These are phyloP conservation scores for Ia io DNA, from an alignment of 2,113 vertebrate genomes.

Conservation along the genomic window DNA sequence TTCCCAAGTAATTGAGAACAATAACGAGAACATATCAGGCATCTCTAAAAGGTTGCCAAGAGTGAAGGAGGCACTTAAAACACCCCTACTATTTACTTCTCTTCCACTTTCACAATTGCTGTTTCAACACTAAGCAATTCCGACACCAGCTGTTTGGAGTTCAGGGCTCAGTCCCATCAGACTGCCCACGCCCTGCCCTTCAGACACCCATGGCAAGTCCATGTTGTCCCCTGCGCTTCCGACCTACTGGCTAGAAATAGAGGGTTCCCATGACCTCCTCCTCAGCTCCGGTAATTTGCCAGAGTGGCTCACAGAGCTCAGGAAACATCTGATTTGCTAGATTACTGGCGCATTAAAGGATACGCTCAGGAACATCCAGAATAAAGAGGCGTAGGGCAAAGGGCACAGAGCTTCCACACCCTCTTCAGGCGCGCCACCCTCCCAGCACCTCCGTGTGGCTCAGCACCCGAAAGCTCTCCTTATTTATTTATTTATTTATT, in stretches of 20 bases:
- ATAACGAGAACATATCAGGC: neutral
- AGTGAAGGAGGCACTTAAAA: neutral
- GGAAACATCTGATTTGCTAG: neutral
- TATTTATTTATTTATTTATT: too few species aligned
- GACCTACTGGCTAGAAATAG: neutral
- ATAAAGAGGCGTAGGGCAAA: fast-evolving
- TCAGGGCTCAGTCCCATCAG: neutral
- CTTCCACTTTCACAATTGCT: neutral
- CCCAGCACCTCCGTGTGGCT: neutral
- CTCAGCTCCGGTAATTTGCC: neutral
- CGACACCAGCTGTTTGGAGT: neutral
- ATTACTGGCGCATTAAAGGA: neutral
- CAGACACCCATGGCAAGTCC: neutral
- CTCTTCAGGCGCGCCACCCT: too few species aligned
- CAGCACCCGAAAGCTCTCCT: neutral
- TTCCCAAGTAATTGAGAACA: neutral
- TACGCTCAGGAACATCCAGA: neutral
- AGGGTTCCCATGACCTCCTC: neutral
- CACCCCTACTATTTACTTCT: neutral
- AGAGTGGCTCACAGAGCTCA: neutral
- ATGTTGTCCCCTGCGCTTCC: neutral
- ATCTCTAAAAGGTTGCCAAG: neutral
- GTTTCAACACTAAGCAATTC: neutral
- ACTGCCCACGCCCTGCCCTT: neutral
- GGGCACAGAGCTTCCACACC: neutral